phyloP scores from a whole-genome alignment of 2,888 invertebrate species.

The Crioceris asparagi region DNA sequence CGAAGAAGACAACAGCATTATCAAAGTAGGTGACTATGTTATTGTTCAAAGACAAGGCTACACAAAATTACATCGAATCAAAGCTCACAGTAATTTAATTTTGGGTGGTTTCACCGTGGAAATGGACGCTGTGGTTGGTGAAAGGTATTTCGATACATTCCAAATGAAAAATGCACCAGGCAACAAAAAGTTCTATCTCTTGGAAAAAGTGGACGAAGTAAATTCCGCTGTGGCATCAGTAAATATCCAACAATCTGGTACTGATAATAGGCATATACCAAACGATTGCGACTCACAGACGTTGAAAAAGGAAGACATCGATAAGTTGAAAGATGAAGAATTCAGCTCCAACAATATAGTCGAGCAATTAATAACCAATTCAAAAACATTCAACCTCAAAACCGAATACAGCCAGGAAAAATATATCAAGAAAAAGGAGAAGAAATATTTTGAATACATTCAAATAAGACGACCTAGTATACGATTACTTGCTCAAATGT shows the following conservation, averaged over 20 bases:
- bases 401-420: slow-evolving; percentile 91
- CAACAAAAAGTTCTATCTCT: slow-evolving; percentile 42
- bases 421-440: slow-evolving; percentile 89
- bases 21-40: slow-evolving; percentile 61
- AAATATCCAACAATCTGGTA: slow-evolving; percentile 56
- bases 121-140: slow-evolving; percentile 54
- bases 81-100: slow-evolving; percentile 48
- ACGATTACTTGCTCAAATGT: slow-evolving; percentile 72
- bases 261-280: slow-evolving; percentile 73
- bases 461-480: slow-evolving; percentile 72
- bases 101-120: slow-evolving; percentile 62
- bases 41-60: slow-evolving; percentile 69
- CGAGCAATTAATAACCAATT: slow-evolving; percentile 78
- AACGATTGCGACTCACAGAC: slow-evolving; percentile 75
- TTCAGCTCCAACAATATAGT: slow-evolving; percentile 74
- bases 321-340: slow-evolving; percentile 64
- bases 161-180: slow-evolving; percentile 56
- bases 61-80: slow-evolving; percentile 65
- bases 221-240: slow-evolving; percentile 48
- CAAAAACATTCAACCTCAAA: slow-evolving; percentile 79
- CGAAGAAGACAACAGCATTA: slow-evolving; percentile 24
- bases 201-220: slow-evolving; percentile 46
- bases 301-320: slow-evolving; percentile 73
- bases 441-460: slow-evolving; percentile 81
- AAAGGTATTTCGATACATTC: slow-evolving; percentile 63